Conservation (phyloP, 2,888 invertebrate genomes). For the Pegoplata infirma region DNA sequence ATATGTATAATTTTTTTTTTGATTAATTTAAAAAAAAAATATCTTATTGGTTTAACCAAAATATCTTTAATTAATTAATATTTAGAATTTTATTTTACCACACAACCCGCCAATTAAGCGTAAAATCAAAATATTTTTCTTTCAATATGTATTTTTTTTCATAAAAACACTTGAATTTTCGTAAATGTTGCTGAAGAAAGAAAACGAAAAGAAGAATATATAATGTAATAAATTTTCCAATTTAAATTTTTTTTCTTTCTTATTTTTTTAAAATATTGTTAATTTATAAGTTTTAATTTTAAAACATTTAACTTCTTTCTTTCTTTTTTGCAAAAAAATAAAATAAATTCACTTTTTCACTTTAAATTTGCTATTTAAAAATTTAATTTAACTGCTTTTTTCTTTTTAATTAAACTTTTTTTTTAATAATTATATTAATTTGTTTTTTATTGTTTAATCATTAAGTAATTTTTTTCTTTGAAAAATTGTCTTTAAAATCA, state of each 20-base stretch:
- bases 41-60: constrained; percentile 61
- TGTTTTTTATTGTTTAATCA: constrained; percentile 49
- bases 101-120: constrained; percentile 63
- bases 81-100: constrained; percentile 58
- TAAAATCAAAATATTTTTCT: constrained; percentile 61
- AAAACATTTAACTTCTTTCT: constrained; percentile 27
- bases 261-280: constrained; percentile 4
- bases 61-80: constrained; percentile 50
- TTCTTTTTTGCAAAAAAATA: neutral
- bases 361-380: constrained; percentile 8
- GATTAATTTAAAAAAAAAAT: constrained; percentile 47
- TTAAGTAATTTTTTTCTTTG: constrained; percentile 50
- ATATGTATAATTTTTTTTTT: constrained; percentile 46
- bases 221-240: neutral
- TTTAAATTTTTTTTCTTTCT: neutral
- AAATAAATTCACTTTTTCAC: neutral
- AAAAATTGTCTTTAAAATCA: constrained; percentile 46
- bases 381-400: constrained; percentile 5
- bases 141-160: constrained; percentile 24
- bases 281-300: constrained; percentile 43
- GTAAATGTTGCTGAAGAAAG: constrained; percentile 1
- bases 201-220: neutral
- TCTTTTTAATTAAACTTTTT: constrained; percentile 5
- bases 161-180: constrained; percentile 7
- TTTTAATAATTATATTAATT: constrained; percentile 34